Conservation (phyloP, 2,113 vertebrate species). For the Pogonocichla stellata region DNA sequence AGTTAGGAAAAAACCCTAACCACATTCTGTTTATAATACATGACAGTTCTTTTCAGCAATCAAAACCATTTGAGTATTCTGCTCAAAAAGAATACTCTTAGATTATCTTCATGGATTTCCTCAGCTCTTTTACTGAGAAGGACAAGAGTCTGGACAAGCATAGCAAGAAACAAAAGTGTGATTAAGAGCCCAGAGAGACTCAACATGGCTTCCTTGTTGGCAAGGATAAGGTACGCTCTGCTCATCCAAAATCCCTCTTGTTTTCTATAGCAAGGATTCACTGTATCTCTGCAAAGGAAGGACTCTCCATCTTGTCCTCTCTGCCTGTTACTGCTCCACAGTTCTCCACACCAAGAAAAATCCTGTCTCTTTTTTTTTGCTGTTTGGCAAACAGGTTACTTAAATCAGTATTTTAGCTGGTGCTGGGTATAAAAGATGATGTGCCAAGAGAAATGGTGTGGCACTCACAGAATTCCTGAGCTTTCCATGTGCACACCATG, state of each 20-base stretch:
- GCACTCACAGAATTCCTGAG: not conserved
- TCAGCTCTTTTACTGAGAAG: not conserved
- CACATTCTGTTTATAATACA: not conserved
- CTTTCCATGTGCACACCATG: not conserved
- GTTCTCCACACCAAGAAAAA: not conserved
- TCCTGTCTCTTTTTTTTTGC: not conserved
- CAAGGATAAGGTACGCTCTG: not conserved
- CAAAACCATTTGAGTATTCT: not conserved
- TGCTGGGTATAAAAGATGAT: not conserved
- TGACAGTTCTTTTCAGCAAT: not conserved
- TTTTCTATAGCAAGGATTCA: rapidly evolving
- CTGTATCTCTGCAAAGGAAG: rapidly evolving
- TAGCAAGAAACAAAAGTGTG: not conserved
- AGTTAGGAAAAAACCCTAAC: rapidly evolving
- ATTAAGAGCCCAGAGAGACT: not conserved
- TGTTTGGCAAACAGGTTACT: not conserved
- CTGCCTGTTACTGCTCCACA: not conserved
- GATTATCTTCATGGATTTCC: not conserved
- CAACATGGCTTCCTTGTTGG: not conserved
- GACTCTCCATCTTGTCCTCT: not conserved
- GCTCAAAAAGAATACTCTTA: not conserved
- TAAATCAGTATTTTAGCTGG: not conserved
- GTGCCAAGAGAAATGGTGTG: not conserved
- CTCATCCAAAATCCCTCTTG: not conserved
- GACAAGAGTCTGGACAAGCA: not conserved